Evolutionary conservation across 2,888 invertebrate genomes (phyloP), one percentile per base, ranked within the genome.

Genomic region (Lumbricus terrestris): DNA sequence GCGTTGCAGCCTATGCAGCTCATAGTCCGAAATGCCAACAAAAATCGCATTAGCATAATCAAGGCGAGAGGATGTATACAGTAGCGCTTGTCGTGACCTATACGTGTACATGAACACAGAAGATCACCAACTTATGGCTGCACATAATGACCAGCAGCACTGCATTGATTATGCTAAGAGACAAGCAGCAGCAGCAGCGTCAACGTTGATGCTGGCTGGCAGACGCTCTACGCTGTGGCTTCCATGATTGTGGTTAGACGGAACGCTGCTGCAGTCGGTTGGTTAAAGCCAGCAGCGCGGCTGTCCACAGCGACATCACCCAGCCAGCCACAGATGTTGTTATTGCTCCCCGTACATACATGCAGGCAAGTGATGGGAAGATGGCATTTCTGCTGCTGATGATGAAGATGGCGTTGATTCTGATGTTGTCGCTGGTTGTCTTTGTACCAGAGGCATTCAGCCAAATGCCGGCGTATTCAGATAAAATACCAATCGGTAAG

Each of bases 401-500:
- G 85, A 35, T 35, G 85, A 8, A 18, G 34, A 85, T 83, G 83
- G 83, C 83, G 34, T 16, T 23, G 35, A 37, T 85, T 18, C 85
- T 85, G 33, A 23, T 85, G 20, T 18, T 37, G 15, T 15, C 16
- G 5, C 35, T 37, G 18, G 16, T 33, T 37, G 85, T 15, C 85
- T 34, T 33, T 37, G 35, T 37, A 85, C 85, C 37, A 37, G 85
- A 5, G 20, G 35, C 37, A 8, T 34, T 8, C 18, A 5, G 35
- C 34, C 85, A 37, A 85, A 15, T 13, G 16, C 8, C 23, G 8
- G 85, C 85, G 33, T 85, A 85, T 11, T 6, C 85, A 15, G 85
- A 85, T 4, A 85, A 85, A 37, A 85, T 85, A 85, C 85, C 85
- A 35, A 35, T 85, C 85, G 85, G 85, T 85, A 35, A 37, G 85